phyloP scores from a whole-genome alignment of 2,797 vertebrate species.

The Cuniculus paca region DNA sequence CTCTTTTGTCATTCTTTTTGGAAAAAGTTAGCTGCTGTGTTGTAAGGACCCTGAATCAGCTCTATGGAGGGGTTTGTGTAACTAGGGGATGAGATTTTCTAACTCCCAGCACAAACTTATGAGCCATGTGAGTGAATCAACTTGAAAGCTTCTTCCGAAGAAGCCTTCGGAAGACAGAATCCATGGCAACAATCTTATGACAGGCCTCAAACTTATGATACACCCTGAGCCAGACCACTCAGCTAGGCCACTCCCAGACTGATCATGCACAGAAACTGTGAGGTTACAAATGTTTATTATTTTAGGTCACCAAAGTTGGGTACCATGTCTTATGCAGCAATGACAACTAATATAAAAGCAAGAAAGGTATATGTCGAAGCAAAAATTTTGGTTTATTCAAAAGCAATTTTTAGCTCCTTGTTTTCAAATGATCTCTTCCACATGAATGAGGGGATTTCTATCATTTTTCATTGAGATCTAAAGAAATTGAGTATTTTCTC shows the following conservation, averaged over 20 bases:
- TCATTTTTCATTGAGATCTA: not conserved
- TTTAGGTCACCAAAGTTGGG: not conserved
- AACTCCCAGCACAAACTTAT: not conserved
- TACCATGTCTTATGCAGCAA: not conserved
- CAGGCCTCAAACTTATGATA: not conserved
- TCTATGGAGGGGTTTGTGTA: not conserved
- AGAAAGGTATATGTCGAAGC: conserved; percentile 15
- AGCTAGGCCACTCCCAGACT: not conserved
- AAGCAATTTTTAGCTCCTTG: not conserved
- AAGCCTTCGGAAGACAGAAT: not conserved
- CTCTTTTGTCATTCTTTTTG: not conserved
- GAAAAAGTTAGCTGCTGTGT: not conserved
- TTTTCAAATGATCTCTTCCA: not conserved
- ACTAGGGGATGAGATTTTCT: not conserved
- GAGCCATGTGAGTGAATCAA: not conserved
- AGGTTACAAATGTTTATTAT: not conserved
- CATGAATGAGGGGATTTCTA: not conserved
- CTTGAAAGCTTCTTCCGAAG: not conserved
- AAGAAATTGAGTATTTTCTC: not conserved
- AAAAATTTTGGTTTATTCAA: conserved; percentile 12
- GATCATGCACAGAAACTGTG: not conserved
- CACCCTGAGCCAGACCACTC: not conserved
- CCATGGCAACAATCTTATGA: not conserved
- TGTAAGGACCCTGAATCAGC: not conserved
- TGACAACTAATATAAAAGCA: not conserved